A percentile compares a stretch with the other conserved stretches of the same genome.
phyloP scores from a whole-genome alignment of 2,888 invertebrate species.

The Melitaea athalia region DNA sequence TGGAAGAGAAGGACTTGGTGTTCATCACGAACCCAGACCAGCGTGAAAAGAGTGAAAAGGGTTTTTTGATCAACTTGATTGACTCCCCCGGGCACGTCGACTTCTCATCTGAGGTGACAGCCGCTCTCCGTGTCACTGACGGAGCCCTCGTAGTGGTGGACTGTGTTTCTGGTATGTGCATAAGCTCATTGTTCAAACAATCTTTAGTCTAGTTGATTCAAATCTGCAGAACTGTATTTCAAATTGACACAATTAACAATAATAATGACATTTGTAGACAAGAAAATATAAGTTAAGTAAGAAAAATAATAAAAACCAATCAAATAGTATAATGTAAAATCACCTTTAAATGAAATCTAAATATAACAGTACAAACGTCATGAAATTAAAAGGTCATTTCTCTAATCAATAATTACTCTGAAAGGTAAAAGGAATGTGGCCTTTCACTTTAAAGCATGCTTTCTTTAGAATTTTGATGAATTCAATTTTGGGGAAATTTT shows the following conservation, averaged over 20 bases:
- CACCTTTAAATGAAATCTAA: background rate
- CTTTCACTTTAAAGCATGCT: background rate
- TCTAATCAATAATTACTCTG: background rate
- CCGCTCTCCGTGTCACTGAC: constrained; percentile 99
- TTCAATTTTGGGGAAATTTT: background rate
- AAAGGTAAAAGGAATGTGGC: constrained; percentile 14
- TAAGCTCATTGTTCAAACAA: background rate
- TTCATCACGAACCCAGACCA: constrained; percentile 96
- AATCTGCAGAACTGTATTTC: too few relatives aligned
- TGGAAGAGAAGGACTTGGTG: constrained; percentile 95
- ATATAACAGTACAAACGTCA: background rate
- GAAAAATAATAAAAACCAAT: too few relatives aligned
- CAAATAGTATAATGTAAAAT: background rate
- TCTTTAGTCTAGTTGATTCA: too few relatives aligned
- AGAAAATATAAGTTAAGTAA: too few relatives aligned
- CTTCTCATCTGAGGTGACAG: constrained; percentile 99
- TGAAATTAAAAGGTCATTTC: background rate
- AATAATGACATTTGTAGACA: too few relatives aligned
- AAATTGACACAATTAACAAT: too few relatives aligned
- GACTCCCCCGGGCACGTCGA: constrained; percentile 99
- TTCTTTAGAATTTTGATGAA: too few relatives aligned
- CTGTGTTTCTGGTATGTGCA: constrained; percentile 96
- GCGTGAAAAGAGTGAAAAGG: constrained; percentile 93
- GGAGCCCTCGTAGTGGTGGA: constrained; percentile 99
- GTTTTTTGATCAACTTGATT: constrained; percentile 99